phyloP scores from a whole-genome alignment of 2,113 vertebrate species.

The Prionailurus viverrinus region DNA sequence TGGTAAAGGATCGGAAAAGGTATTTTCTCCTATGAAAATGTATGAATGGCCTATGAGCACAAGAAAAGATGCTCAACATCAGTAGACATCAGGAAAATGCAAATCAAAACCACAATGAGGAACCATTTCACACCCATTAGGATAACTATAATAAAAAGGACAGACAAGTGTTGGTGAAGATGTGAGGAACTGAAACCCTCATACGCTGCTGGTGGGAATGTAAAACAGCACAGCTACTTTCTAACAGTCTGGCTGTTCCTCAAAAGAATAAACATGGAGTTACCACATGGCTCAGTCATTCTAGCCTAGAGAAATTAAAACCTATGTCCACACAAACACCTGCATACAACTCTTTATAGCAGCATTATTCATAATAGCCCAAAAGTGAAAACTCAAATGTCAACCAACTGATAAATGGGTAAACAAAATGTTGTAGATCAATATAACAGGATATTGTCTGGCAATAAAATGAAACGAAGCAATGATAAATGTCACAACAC shows the following conservation, averaged over 20 bases:
- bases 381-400: neutral
- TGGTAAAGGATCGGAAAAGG: neutral
- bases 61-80: neutral
- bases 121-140: neutral
- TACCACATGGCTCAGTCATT: neutral
- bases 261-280: neutral
- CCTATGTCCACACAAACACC: neutral
- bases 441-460: neutral
- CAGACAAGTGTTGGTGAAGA: neutral
- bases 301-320: neutral
- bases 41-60: neutral
- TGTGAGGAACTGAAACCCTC: neutral
- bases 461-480: conserved; percentile 8
- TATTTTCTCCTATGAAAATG: neutral
- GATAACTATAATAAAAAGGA: neutral
- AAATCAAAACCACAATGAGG: neutral
- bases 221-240: neutral
- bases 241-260: neutral
- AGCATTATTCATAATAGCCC: neutral
- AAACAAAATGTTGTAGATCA: neutral
- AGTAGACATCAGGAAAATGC: neutral
- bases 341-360: neutral
- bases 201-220: neutral
- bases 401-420: neutral
- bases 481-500: neutral